A percentile compares a stretch with the other conserved stretches of the same genome.
Evolutionary conservation across 2,888 invertebrate species (phyloP).

Genomic region (Drosophila helvetica): DNA sequence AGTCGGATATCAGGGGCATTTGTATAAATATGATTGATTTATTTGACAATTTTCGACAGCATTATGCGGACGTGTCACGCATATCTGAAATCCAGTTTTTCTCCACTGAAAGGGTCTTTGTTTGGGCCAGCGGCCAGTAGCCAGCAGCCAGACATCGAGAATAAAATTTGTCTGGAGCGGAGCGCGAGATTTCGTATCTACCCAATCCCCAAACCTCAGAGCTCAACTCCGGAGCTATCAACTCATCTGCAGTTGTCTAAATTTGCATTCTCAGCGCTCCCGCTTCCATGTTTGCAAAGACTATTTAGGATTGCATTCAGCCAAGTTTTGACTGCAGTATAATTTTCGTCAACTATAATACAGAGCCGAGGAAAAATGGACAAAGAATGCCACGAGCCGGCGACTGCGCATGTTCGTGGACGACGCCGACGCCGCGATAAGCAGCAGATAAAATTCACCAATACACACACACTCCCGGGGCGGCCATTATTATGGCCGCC

Average conservation of each 20-base stretch:
- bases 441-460: constrained; percentile 30
- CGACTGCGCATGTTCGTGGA: constrained; percentile 62
- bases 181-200: constrained; percentile 2
- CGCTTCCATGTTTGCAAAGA: background rate
- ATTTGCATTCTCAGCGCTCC: constrained; percentile 57
- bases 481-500: constrained; percentile 33
- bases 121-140: background rate
- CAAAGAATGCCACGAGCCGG: constrained; percentile 48
- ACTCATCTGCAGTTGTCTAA: constrained; percentile 15
- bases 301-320: constrained; percentile 46
- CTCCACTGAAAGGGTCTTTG: background rate
- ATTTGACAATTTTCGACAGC: constrained; percentile 81
- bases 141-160: background rate
- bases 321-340: constrained; percentile 69
- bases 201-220: background rate
- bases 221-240: background rate
- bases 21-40: constrained; percentile 82
- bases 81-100: constrained; percentile 46
- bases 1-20: constrained; percentile 71
- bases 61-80: constrained; percentile 75
- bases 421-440: constrained; percentile 19
- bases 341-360: constrained; percentile 33
- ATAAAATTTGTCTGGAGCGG: constrained; percentile 9
- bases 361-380: constrained; percentile 23
- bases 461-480: constrained; percentile 14